Conservation (phyloP, 2,113 vertebrate genomes). For the Dryoscopus gambensis region DNA sequence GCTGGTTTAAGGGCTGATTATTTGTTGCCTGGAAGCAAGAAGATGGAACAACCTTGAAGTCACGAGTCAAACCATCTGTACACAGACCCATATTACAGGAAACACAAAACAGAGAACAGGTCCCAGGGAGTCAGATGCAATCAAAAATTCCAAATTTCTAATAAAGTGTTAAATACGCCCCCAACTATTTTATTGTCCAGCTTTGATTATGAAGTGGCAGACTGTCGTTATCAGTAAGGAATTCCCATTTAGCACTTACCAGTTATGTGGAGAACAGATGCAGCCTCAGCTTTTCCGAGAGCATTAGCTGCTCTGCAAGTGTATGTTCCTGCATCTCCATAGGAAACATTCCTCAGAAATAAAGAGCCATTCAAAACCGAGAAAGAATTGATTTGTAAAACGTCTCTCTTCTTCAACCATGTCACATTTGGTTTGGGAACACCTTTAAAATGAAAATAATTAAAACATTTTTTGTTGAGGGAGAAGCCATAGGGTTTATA, state of each 20-base stretch:
- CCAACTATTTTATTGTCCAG: not conserved
- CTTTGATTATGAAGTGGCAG: not conserved
- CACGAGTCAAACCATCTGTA: not conserved
- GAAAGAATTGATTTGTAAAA: slow-evolving; percentile 27
- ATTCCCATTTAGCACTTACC: slow-evolving; percentile 62
- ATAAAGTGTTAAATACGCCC: not conserved
- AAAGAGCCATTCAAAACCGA: slow-evolving; percentile 77
- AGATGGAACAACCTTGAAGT: not conserved
- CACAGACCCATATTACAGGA: not conserved
- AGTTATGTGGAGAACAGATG: slow-evolving; percentile 68
- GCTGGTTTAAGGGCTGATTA: not conserved
- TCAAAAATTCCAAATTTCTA: not conserved
- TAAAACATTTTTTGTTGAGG: not conserved
- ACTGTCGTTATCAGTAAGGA: not conserved
- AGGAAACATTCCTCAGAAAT: slow-evolving; percentile 77
- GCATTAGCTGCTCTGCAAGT: slow-evolving; percentile 79
- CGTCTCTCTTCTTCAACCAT: slow-evolving; percentile 76
- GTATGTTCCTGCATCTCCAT: slow-evolving; percentile 76
- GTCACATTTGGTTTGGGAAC: slow-evolving; percentile 77
- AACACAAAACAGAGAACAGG: not conserved
- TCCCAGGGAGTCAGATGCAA: not conserved
- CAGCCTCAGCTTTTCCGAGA: slow-evolving; percentile 76
- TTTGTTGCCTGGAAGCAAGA: not conserved
- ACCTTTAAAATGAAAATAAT: slow-evolving; percentile 67
- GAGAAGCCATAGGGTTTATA: not conserved